These are phyloP conservation scores for Timandra comae DNA, from an alignment of 2,888 invertebrate genomes.

Conservation along the genomic window DNA sequence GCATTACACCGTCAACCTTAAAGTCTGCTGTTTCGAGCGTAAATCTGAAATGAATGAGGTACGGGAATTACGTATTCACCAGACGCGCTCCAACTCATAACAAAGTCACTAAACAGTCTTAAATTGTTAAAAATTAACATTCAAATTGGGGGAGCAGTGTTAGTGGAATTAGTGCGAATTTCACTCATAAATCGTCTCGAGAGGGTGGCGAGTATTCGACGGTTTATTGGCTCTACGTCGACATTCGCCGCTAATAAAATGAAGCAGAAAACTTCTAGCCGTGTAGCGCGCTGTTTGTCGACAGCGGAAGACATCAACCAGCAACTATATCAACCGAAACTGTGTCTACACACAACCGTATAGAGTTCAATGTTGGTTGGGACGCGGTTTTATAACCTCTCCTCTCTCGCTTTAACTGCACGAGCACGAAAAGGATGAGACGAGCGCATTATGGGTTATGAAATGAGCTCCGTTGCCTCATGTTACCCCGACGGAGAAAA, in stretches of 20 bases:
- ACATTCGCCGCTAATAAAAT: slow-evolving; percentile 71
- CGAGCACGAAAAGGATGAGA: slow-evolving; percentile 36
- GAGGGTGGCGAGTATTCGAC: slow-evolving; percentile 57
- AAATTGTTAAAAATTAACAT: slow-evolving; percentile 75
- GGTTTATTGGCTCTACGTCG: slow-evolving; percentile 66
- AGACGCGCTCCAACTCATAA: slow-evolving; percentile 50
- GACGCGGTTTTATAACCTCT: slow-evolving; percentile 39
- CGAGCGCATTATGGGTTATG: slow-evolving; percentile 67
- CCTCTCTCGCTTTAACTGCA: slow-evolving; percentile 34
- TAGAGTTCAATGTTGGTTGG: slow-evolving; percentile 54
- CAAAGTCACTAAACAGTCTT: slow-evolving; percentile 62
- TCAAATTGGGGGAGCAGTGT: slow-evolving; percentile 69
- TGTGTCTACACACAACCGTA: slow-evolving; percentile 32
- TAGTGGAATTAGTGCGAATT: slow-evolving; percentile 71
- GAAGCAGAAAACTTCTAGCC: slow-evolving; percentile 72
- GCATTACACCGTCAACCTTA: slow-evolving; percentile 39
- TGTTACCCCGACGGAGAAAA: slow-evolving; percentile 62
- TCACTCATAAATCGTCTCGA: slow-evolving; percentile 69
- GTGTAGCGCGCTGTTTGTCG: slow-evolving; percentile 57
- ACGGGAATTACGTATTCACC: slow-evolving; percentile 42
- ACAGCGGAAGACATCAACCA: slow-evolving; percentile 49
- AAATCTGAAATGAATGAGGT: slow-evolving; percentile 46
- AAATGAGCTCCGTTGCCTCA: slow-evolving; percentile 66
- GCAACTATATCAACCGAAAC: slow-evolving; percentile 38
- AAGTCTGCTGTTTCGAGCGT: slow-evolving; percentile 33